A percentile compares a stretch with the other conserved stretches of the same genome.
phyloP scores from a whole-genome alignment of 2,888 invertebrate species.

The Acanthosepion esculentum region DNA sequence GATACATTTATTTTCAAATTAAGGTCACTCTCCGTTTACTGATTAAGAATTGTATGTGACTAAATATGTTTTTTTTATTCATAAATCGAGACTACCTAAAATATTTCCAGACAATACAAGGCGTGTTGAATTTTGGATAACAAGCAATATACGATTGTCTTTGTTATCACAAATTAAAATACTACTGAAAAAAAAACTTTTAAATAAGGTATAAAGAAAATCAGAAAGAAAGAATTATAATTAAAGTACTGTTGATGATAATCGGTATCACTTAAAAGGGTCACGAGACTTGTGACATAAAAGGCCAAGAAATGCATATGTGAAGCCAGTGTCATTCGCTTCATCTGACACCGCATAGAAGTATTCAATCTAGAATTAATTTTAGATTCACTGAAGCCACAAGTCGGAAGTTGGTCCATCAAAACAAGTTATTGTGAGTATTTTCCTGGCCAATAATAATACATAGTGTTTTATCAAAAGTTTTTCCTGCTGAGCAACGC shows the following conservation, averaged over 20 bases:
- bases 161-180: too few relatives aligned
- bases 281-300: background rate
- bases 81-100: too few relatives aligned
- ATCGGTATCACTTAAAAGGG: background rate
- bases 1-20: too few relatives aligned
- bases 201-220: too few relatives aligned
- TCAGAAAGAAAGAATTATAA: background rate
- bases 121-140: too few relatives aligned
- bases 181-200: too few relatives aligned
- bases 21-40: too few relatives aligned
- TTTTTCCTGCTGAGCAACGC: background rate
- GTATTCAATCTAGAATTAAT: background rate
- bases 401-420: slow-evolving; percentile 33
- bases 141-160: too few relatives aligned
- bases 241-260: background rate
- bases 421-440: slow-evolving; percentile 2
- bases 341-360: background rate
- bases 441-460: slow-evolving; percentile 17
- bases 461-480: background rate
- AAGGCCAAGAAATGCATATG: background rate
- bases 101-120: too few relatives aligned
- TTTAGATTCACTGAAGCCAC: slow-evolving; percentile 2
- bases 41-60: too few relatives aligned
- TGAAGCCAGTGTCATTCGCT: background rate
- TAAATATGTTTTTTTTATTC: too few relatives aligned